A percentile compares a stretch with the other conserved stretches of the same genome.
Evolutionary conservation across 1,140 invertebrate genomes (phyloP).

Genomic region (Drosophila pruinosa): DNA sequence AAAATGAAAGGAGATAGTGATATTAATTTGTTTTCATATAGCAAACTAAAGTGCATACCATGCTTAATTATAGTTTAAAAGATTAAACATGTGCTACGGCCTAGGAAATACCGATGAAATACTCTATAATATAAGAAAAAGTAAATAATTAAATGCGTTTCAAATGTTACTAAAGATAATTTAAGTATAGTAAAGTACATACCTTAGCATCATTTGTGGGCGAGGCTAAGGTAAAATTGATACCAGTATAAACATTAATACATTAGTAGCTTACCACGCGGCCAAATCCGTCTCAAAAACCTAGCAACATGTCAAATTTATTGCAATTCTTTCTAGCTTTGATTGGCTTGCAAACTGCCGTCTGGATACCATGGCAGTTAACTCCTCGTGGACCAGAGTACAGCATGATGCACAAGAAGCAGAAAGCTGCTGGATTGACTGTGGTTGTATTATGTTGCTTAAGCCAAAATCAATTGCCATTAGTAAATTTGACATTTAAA

Average conservation of each 20-base stretch:
- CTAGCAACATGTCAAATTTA: slow-evolving; percentile 19
- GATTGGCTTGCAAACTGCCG: not conserved
- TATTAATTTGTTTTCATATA: not conserved
- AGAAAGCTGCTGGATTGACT: not conserved
- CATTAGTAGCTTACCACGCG: not conserved
- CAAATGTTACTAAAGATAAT: not conserved
- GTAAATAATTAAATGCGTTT: not conserved
- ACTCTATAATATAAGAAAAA: too few species aligned
- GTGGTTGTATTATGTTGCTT: slow-evolving; percentile 1
- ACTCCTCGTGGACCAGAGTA: slow-evolving; percentile 16
- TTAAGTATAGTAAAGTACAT: too few species aligned
- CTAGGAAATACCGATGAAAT: too few species aligned
- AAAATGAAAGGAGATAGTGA: slow-evolving; percentile 2
- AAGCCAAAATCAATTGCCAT: slow-evolving; percentile 41
- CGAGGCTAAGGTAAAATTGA: too few species aligned
- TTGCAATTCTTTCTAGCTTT: slow-evolving; percentile 26
- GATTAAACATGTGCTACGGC: not conserved
- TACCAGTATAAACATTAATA: not conserved
- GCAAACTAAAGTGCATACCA: not conserved
- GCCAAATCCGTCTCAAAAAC: slow-evolving; percentile 12
- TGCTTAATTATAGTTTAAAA: not conserved
- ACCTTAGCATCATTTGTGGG: too few species aligned
- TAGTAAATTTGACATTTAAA: slow-evolving; percentile 44
- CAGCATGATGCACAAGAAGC: not conserved
- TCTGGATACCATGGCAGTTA: slow-evolving; percentile 39